A percentile compares a stretch with the other conserved stretches of the same genome.
These are phyloP conservation scores for Contarinia nasturtii DNA, from an alignment of 1,140 invertebrate species.

Conservation along the genomic window DNA sequence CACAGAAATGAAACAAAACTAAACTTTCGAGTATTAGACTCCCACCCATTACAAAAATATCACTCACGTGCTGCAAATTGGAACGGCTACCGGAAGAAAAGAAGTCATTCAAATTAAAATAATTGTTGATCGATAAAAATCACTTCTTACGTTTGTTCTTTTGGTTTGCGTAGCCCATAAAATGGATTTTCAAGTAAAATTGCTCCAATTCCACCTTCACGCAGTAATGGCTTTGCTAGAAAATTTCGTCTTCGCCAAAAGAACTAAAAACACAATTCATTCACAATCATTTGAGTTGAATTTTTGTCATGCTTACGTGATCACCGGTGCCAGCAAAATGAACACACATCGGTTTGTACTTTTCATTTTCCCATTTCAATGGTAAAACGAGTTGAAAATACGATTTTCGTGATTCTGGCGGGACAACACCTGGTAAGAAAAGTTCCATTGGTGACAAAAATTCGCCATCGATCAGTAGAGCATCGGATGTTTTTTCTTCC, in stretches of 20 bases:
- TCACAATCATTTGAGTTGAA: not conserved
- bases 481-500: conserved; percentile 60
- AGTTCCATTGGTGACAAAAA: conserved; percentile 73
- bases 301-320: conserved; percentile 57
- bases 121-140: too few relatives aligned
- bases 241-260: conserved; percentile 80
- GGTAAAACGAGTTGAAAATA: conserved; percentile 76
- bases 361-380: conserved; percentile 47
- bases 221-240: conserved; percentile 78
- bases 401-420: conserved; percentile 58
- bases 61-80: conserved; percentile 83
- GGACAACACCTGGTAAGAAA: conserved; percentile 71
- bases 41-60: conserved; percentile 98
- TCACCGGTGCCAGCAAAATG: conserved; percentile 96
- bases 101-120: conserved; percentile 12
- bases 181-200: conserved; percentile 96
- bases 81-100: conserved; percentile 81
- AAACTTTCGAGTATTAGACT: conserved; percentile 86
- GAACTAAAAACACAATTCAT: conserved; percentile 38
- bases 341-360: conserved; percentile 69
- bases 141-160: conserved; percentile 63
- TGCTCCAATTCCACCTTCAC: conserved; percentile 78
- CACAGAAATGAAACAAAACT: conserved; percentile 85
- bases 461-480: conserved; percentile 64
- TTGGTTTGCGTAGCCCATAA: conserved; percentile 84